Conservation (phyloP, 1,140 invertebrate species). For the Microplitis mediator region DNA sequence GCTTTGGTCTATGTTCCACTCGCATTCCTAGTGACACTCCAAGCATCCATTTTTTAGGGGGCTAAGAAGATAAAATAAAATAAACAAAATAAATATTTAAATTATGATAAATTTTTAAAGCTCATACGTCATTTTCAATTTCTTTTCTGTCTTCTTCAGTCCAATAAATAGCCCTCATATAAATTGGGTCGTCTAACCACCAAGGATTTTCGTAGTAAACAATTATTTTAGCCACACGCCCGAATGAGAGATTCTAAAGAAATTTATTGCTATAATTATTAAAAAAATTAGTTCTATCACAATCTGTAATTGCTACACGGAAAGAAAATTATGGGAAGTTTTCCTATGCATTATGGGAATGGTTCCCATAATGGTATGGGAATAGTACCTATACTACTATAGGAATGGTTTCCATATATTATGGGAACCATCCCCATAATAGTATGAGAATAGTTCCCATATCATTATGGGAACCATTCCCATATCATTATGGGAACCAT, state of each 20-base stretch:
- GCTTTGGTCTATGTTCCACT: conserved; percentile 69
- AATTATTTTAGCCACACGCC: conserved; percentile 74
- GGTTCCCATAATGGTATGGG: too few relatives aligned
- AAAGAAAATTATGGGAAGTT: too few relatives aligned
- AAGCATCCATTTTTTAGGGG: conserved; percentile 63
- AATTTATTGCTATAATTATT: neutral
- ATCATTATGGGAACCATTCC: too few relatives aligned
- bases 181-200: conserved; percentile 53
- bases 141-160: conserved; percentile 54
- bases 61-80: conserved; percentile 19
- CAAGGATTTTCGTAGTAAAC: conserved; percentile 68
- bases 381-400: too few relatives aligned
- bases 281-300: neutral
- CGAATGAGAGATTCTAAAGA: conserved; percentile 61
- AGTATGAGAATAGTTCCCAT: too few relatives aligned
- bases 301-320: too few relatives aligned
- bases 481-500: too few relatives aligned
- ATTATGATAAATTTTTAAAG: neutral
- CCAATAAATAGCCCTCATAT: conserved; percentile 63
- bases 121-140: conserved; percentile 36
- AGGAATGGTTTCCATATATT: too few relatives aligned
- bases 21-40: conserved; percentile 72
- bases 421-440: too few relatives aligned
- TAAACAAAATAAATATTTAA: too few relatives aligned
- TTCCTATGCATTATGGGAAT: too few relatives aligned